These are phyloP conservation scores for Cassiopea xamachana DNA, from an alignment of 30 jellyfish, hydroid and myxozoan species.

Conservation along the genomic window DNA sequence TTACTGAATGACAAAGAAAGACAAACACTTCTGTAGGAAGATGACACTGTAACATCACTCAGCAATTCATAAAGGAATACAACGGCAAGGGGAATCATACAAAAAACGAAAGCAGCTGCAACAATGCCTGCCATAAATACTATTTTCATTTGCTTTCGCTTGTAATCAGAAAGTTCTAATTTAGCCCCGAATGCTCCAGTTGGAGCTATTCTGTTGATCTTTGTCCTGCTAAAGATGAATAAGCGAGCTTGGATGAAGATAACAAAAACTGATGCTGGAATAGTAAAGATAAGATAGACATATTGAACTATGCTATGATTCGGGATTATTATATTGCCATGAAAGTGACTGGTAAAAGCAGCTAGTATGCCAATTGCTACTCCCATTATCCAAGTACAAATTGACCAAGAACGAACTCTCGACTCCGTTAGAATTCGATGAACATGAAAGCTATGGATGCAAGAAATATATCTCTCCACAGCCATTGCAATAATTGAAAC, in stretches of 20 bases:
- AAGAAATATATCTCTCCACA: background rate
- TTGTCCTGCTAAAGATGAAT: background rate
- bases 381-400: background rate
- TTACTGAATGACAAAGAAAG: background rate
- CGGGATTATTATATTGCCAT: background rate
- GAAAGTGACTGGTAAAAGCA: background rate
- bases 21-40: background rate
- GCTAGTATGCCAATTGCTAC: background rate
- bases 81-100: background rate
- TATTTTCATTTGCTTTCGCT: background rate
- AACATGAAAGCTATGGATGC: background rate
- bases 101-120: background rate
- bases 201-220: background rate
- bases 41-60: background rate
- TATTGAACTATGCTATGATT: background rate
- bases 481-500: background rate
- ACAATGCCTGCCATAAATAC: background rate
- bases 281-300: background rate
- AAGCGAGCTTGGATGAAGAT: background rate
- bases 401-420: background rate
- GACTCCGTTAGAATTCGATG: background rate
- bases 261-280: background rate
- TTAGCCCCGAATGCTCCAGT: background rate
- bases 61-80: background rate
- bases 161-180: background rate